phyloP scores from a whole-genome alignment of 2,113 vertebrate species.

The Perccottus glenii region DNA sequence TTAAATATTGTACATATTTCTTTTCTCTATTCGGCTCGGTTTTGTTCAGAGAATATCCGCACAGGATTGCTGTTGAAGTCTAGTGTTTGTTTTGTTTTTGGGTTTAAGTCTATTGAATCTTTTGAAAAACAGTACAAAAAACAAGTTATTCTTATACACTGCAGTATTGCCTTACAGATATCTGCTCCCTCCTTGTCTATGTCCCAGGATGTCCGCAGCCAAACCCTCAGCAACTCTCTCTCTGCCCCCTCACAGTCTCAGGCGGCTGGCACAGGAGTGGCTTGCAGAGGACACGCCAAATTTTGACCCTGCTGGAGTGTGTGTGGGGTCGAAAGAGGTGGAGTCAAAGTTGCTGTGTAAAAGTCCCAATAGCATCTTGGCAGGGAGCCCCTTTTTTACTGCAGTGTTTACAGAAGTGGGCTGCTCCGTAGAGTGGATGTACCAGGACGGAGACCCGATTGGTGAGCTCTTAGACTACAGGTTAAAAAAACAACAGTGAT shows the following conservation, averaged over 20 bases:
- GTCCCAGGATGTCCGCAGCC: conserved; percentile 41
- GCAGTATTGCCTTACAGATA: neutral
- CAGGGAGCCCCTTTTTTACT: conserved; percentile 84
- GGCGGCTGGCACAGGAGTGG: conserved; percentile 79
- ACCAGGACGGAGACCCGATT: conserved; percentile 72
- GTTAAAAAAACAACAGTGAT: neutral
- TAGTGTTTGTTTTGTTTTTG: too few species aligned
- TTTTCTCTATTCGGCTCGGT: too few species aligned
- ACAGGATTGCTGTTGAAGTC: too few species aligned
- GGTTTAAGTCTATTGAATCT: too few species aligned
- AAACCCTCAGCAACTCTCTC: conserved; percentile 34
- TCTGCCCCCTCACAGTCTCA: conserved; percentile 73
- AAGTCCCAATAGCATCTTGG: conserved; percentile 77
- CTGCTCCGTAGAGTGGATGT: conserved; percentile 83
- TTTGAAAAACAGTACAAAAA: too few species aligned
- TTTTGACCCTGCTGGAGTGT: conserved; percentile 79
- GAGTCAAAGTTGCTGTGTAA: conserved; percentile 80
- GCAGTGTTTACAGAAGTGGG: conserved; percentile 81
- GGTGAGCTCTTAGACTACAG: conserved; percentile 38
- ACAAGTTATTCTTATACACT: too few species aligned
- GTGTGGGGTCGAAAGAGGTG: conserved; percentile 69
- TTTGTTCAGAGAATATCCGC: too few species aligned
- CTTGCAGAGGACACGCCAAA: conserved; percentile 83
- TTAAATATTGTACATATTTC: too few species aligned
- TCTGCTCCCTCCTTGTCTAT: neutral